Conservation (phyloP, 2,113 vertebrate genomes). For the Mugil cephalus region DNA sequence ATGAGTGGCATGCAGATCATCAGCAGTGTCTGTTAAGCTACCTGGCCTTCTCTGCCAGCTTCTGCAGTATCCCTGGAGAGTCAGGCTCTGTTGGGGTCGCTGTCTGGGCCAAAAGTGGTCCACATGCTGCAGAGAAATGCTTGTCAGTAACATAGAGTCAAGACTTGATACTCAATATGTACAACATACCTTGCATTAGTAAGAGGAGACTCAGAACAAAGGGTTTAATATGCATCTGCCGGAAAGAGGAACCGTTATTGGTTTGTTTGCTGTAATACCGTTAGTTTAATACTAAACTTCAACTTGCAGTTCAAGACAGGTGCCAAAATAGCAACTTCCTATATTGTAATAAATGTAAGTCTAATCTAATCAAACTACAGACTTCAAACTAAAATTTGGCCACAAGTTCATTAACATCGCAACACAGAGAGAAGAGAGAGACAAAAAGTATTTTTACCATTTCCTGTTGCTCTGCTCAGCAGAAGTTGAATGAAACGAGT, state of each 20-base stretch:
- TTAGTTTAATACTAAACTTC: background rate
- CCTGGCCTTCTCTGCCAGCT: slow-evolving; percentile 53
- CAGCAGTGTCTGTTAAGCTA: slow-evolving; percentile 29
- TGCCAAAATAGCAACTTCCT: background rate
- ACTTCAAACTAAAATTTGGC: background rate
- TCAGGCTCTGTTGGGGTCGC: background rate
- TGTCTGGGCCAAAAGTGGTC: slow-evolving; percentile 39
- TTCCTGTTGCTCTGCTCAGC: slow-evolving; percentile 52
- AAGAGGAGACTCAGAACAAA: slow-evolving; percentile 61
- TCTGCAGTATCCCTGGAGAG: slow-evolving; percentile 54
- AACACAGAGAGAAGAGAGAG: background rate
- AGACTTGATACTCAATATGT: background rate
- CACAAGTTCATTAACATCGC: background rate
- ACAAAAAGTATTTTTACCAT: slow-evolving; percentile 48
- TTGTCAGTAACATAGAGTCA: slow-evolving; percentile 21
- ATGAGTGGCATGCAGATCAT: background rate
- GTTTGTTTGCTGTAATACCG: background rate
- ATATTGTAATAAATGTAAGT: background rate
- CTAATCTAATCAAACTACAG: background rate
- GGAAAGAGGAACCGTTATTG: background rate
- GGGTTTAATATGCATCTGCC: slow-evolving; percentile 58
- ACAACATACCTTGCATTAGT: slow-evolving; percentile 71
- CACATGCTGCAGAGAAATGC: slow-evolving; percentile 54
- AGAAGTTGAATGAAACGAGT: slow-evolving; percentile 50
- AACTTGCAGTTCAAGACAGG: background rate